Conservation (phyloP, 2,797 vertebrate genomes). For the Tiaroga cobitis region DNA sequence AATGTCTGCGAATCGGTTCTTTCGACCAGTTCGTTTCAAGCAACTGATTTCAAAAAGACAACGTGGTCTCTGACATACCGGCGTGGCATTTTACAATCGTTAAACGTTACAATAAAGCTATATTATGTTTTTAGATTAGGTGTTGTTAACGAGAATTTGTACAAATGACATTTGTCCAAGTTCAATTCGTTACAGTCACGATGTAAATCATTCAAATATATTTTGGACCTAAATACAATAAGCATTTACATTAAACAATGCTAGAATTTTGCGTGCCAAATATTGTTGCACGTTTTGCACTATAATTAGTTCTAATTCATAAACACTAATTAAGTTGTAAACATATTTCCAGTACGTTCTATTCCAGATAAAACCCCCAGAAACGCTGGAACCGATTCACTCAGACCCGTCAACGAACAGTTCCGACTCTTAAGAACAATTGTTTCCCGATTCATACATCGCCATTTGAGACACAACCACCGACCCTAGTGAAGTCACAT, state of each 20-base stretch:
- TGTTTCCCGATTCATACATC: neutral
- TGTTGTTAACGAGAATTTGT: neutral
- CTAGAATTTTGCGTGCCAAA: neutral
- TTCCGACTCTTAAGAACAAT: neutral
- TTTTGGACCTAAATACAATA: neutral
- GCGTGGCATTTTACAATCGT: neutral
- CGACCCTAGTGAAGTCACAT: constrained; percentile 13
- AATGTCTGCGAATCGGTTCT: neutral
- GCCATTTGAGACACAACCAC: constrained; percentile 1
- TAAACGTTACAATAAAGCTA: neutral
- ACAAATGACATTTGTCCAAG: neutral
- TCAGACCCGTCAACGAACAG: neutral
- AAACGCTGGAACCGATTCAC: neutral
- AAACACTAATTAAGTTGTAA: neutral
- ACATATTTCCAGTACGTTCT: neutral
- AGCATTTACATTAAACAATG: neutral
- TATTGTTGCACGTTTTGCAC: too few species aligned
- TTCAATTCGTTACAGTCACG: neutral
- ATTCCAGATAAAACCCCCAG: neutral
- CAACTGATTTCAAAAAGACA: neutral
- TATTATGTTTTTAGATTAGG: neutral
- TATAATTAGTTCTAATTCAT: neutral
- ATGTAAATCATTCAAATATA: too few species aligned
- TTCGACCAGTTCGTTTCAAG: neutral
- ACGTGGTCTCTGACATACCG: neutral